These are phyloP conservation scores for Eilema griseolum DNA, from an alignment of 2,888 invertebrate genomes.

Conservation along the genomic window DNA sequence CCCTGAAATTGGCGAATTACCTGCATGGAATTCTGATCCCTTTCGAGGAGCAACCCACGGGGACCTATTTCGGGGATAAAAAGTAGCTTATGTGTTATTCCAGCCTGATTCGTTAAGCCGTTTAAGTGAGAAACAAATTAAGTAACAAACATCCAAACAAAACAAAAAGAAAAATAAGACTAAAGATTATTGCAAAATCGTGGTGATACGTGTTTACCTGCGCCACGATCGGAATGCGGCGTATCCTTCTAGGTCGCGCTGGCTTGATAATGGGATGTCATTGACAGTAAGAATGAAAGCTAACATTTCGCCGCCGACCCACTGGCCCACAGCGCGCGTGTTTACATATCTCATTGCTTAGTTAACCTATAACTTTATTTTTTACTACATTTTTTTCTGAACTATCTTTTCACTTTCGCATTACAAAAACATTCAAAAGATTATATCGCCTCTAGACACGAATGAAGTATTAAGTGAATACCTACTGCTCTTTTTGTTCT, in stretches of 20 bases:
- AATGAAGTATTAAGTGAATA: neutral
- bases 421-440: conserved; percentile 9
- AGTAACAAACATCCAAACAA: neutral
- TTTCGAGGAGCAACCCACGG: too few species aligned
- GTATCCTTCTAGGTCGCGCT: conserved; percentile 75
- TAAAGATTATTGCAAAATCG: conserved; percentile 18
- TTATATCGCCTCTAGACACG: neutral
- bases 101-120: too few species aligned
- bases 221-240: conserved; percentile 67
- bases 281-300: conserved; percentile 72
- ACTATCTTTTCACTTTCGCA: conserved; percentile 39
- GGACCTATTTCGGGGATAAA: too few species aligned
- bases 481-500: conserved; percentile 24
- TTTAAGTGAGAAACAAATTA: too few species aligned
- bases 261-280: conserved; percentile 68
- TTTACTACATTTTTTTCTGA: conserved; percentile 30
- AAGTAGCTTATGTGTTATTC: too few species aligned
- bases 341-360: conserved; percentile 47
- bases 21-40: too few species aligned
- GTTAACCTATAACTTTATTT: conserved; percentile 12
- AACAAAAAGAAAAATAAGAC: neutral
- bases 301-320: conserved; percentile 73
- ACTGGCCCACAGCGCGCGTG: conserved; percentile 67
- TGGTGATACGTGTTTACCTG: conserved; percentile 18
- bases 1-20: neutral